Percentiles rank a stretch among this genome's conserved stretches.
These are phyloP conservation scores for Slavum lentiscoides DNA, from an alignment of 2,888 invertebrate species.

Conservation along the genomic window DNA sequence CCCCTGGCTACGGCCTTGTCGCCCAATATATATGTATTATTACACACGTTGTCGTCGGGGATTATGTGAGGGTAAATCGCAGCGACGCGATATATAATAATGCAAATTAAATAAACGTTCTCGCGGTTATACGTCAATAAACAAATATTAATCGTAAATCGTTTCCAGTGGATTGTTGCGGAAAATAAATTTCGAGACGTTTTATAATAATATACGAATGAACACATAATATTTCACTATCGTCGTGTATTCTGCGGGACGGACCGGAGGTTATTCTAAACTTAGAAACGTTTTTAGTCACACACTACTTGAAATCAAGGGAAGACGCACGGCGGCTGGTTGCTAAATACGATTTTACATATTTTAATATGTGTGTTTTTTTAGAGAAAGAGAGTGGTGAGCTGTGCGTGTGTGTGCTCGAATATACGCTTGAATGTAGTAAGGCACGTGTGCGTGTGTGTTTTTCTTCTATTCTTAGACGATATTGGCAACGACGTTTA, in stretches of 20 bases:
- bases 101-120: no score
- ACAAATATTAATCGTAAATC: no score
- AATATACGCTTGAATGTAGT: not conserved
- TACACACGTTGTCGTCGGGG: no score
- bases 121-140: no score
- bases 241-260: not conserved
- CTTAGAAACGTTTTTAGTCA: constrained; percentile 44
- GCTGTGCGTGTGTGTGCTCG: not conserved
- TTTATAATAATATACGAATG: not conserved
- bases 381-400: not conserved
- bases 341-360: constrained; percentile 25
- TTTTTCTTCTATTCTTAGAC: constrained; percentile 49
- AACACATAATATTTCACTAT: not conserved
- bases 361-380: constrained; percentile 9
- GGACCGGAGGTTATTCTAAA: constrained; percentile 40
- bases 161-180: no score
- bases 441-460: not conserved
- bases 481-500: constrained; percentile 48
- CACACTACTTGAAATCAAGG: constrained; percentile 26
- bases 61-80: no score
- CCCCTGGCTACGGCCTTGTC: no score
- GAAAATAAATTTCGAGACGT: no score
- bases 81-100: no score
- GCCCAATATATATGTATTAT: no score
- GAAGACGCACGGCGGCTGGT: constrained; percentile 13